Evolutionary conservation across 1,140 invertebrate genomes (phyloP), one percentile per base, ranked within the genome.

Genomic region (Mycetomoellerius zeteki): DNA sequence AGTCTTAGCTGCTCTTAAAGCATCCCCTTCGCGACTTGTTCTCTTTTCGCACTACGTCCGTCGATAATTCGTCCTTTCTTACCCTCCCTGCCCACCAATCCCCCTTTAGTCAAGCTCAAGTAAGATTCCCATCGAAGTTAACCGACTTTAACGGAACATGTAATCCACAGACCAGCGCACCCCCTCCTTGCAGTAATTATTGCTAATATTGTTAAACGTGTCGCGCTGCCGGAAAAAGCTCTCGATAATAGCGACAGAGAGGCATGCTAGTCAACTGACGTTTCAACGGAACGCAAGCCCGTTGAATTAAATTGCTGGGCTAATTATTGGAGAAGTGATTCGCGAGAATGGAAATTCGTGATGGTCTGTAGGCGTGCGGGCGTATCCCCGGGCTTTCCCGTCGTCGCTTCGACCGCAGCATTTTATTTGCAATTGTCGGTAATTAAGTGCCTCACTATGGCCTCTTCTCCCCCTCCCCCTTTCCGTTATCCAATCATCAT

Each of bases 361-460:
- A 90, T 65, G 87, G 33, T 77, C 72, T 77, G 19, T 67, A n/a
- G 76, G 19, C 12, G 56, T 47, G 33, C 50, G 27, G 50, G 30
- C 52, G 54, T 47, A 54, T 84, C 54, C 21, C 21, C 56, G 33
- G 54, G 50, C 50, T 60, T 60, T 21, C 33, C 16, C 37, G n/a
- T 52, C 69, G n/a, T 82, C 60, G 73, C 30, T 78, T 78, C 60
- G 30, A 78, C 84, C 69, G 72, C 76, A 86, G 50, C 80, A 52
- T 60, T 90, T 86, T 90, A 89, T 91, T 90, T 84, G 90, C 84
- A 89, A 91, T 90, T 91, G 88, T 80, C 89, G 87, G 73, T 90
- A 90, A 91, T 91, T 90, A 90, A 91, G 84, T 85, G 47, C 62
- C 60, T 65, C 80, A 56, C 67, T 43, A 10, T 8, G 8, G 67